Conservation (phyloP, 2,113 vertebrate genomes). For the Cranoglanis bouderius region DNA sequence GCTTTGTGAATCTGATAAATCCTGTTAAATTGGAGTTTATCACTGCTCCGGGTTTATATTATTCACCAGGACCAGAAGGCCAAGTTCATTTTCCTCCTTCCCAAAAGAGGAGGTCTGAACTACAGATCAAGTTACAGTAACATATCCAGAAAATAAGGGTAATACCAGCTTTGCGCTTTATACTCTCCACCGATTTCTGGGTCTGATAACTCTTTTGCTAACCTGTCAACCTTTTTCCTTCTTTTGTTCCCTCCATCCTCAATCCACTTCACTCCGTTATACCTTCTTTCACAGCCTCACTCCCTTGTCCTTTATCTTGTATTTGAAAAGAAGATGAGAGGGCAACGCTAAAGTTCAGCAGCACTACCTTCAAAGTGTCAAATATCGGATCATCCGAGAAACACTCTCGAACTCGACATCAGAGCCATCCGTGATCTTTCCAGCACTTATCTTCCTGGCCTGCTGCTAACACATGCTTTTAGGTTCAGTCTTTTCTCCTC, state of each 20-base stretch:
- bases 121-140: not conserved
- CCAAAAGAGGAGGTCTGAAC: too few relatives aligned
- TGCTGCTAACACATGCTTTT: not conserved
- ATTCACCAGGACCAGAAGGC: not conserved
- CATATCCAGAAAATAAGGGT: slow-evolving; percentile 13
- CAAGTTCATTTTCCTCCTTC: not conserved
- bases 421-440: slow-evolving; percentile 11
- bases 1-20: not conserved
- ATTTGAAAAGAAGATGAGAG: slow-evolving; percentile 17
- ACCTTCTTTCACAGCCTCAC: not conserved
- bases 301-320: slow-evolving; percentile 18
- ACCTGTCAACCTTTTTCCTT: not conserved
- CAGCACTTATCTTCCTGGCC: not conserved
- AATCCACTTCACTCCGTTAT: not conserved
- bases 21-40: not conserved
- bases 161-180: not conserved
- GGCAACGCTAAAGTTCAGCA: slow-evolving; percentile 25
- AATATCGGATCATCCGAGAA: slow-evolving; percentile 15
- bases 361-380: slow-evolving; percentile 24
- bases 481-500: not conserved
- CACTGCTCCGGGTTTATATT: not conserved
- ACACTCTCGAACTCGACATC: slow-evolving; percentile 8
- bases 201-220: not conserved
- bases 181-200: slow-evolving; percentile 1
- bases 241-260: not conserved